These are phyloP conservation scores for Scotopteryx bipunctaria DNA, from an alignment of 2,888 invertebrate genomes.

Conservation along the genomic window DNA sequence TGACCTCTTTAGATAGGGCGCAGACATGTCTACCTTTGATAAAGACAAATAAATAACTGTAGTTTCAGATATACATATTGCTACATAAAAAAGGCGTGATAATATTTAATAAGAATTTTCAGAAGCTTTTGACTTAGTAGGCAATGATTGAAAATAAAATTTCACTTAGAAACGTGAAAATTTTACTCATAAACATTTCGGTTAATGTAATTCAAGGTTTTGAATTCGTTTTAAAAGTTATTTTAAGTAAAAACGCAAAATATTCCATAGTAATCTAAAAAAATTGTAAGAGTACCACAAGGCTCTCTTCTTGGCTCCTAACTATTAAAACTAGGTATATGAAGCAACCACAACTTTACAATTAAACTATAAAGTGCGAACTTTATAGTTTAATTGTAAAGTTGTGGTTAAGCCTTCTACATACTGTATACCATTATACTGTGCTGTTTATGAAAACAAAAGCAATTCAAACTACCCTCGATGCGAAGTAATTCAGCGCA, in stretches of 20 bases:
- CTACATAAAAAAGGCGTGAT: constrained; percentile 9
- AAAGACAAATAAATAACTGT: constrained; percentile 26
- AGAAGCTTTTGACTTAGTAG: not conserved
- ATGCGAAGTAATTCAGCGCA: constrained; percentile 17
- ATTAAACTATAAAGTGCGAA: constrained; percentile 18
- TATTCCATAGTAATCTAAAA: no score
- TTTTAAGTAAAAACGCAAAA: no score
- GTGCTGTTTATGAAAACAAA: constrained; percentile 23
- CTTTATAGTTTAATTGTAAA: no score
- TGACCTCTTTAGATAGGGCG: constrained; percentile 30
- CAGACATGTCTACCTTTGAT: constrained; percentile 36
- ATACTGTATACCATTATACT: constrained; percentile 9
- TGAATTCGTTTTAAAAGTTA: no score
- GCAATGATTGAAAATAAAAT: no score
- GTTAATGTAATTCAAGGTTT: no score
- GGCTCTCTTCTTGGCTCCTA: constrained; percentile 2
- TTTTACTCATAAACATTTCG: no score
- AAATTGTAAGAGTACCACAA: constrained; percentile 10
- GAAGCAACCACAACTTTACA: not conserved
- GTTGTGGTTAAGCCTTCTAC: constrained; percentile 13
- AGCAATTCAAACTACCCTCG: constrained; percentile 23
- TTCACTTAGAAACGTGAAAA: no score
- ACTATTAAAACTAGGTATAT: constrained; percentile 4
- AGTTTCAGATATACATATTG: constrained; percentile 16
- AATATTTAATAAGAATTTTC: not conserved